A percentile compares a stretch with the other conserved stretches of the same genome.
Conservation (phyloP, 2,797 vertebrate species). For the Nasua narica region DNA sequence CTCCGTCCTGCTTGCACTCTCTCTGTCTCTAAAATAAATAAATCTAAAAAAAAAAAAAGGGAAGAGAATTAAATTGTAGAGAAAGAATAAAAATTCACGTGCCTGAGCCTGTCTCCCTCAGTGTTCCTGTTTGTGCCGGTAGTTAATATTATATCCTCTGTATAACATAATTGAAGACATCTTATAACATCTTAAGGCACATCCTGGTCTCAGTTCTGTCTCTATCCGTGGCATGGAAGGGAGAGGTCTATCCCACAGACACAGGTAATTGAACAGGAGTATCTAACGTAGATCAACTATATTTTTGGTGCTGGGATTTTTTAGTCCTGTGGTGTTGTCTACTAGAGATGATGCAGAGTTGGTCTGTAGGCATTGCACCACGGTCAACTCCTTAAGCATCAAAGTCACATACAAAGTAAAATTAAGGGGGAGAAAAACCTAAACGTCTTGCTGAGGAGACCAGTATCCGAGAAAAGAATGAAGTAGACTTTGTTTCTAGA, state of each 20-base stretch:
- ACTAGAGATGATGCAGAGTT: not conserved
- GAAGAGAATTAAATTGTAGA: not conserved
- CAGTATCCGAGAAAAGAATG: not conserved
- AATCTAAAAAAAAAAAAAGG: not conserved
- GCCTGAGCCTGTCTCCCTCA: not conserved
- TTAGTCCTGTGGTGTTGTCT: not conserved
- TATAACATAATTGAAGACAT: not conserved
- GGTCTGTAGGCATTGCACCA: not conserved
- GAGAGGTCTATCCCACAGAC: not conserved
- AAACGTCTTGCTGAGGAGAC: not conserved
- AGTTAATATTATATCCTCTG: not conserved
- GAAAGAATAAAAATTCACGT: not conserved
- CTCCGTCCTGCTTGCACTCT: not conserved
- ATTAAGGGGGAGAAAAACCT: not conserved
- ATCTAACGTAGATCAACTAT: not conserved
- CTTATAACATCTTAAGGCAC: not conserved
- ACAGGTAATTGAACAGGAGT: not conserved
- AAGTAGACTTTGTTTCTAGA: not conserved
- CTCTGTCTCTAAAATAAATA: not conserved
- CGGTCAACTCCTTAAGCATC: not conserved
- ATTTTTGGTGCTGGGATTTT: not conserved
- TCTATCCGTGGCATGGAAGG: not conserved
- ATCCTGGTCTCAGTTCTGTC: not conserved
- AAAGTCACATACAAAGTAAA: not conserved
- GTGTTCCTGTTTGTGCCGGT: not conserved